Conservation (phyloP, 2,888 invertebrate species). For the Dryobota labecula region DNA sequence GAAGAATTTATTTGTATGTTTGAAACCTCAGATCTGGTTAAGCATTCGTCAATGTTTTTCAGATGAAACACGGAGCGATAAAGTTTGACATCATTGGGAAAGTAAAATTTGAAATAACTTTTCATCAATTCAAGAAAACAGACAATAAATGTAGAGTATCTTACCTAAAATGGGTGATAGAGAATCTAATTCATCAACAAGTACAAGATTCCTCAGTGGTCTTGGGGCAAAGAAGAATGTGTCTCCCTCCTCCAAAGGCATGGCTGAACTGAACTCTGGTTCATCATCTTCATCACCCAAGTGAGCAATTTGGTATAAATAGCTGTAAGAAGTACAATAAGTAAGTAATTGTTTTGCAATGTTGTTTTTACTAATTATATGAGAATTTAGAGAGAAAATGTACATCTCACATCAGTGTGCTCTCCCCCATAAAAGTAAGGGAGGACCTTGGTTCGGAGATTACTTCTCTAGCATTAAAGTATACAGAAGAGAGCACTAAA, state of each 20-base stretch:
- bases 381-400: constrained; percentile 65
- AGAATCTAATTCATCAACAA: constrained; percentile 99
- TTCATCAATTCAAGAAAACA: background rate
- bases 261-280: constrained; percentile 99
- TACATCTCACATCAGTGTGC: constrained; percentile 91
- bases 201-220: constrained; percentile 97
- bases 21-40: constrained; percentile 64
- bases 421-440: constrained; percentile 85
- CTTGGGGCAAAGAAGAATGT: constrained; percentile 99
- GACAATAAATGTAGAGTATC: background rate
- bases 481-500: constrained; percentile 72
- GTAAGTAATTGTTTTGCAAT: background rate
- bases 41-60: constrained; percentile 81
- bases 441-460: constrained; percentile 92
- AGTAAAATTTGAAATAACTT: background rate
- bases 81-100: constrained; percentile 52
- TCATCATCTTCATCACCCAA: constrained; percentile 99
- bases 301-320: constrained; percentile 99
- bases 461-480: constrained; percentile 83
- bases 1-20: too few species aligned
- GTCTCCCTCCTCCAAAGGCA: constrained; percentile 99
- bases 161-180: constrained; percentile 97
- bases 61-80: constrained; percentile 85
- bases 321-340: constrained; percentile 90
- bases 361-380: background rate